These are phyloP conservation scores for Chromis chromis DNA, from an alignment of 2,797 vertebrate genomes.

Conservation along the genomic window DNA sequence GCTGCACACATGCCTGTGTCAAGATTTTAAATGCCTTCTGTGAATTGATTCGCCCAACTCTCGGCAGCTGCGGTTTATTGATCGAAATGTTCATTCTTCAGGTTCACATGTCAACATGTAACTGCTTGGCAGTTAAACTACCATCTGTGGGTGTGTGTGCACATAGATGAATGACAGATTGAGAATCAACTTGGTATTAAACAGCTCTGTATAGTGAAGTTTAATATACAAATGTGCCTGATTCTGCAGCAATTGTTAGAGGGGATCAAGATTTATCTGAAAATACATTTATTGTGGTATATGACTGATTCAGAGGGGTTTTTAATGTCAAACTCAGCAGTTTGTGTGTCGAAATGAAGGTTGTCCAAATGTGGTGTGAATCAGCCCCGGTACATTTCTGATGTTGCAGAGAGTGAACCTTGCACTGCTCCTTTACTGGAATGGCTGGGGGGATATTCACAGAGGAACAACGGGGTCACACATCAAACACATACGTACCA, in stretches of 20 bases:
- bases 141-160: too few species aligned
- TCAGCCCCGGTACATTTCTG: conserved; percentile 5
- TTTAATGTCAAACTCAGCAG: neutral
- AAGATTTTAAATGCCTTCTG: neutral
- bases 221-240: neutral
- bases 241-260: neutral
- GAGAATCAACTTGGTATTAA: too few species aligned
- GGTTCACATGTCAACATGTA: neutral
- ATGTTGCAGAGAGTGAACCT: conserved; percentile 11
- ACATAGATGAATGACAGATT: too few species aligned
- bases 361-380: conserved; percentile 18
- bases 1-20: neutral
- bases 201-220: too few species aligned
- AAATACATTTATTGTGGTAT: neutral
- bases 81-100: conserved; percentile 5
- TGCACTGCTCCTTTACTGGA: conserved; percentile 5
- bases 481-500: conserved; percentile 28
- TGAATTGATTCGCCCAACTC: neutral
- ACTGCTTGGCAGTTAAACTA: neutral
- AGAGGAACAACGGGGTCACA: conserved; percentile 28
- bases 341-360: neutral
- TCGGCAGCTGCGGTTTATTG: neutral
- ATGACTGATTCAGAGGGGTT: neutral
- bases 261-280: neutral
- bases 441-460: conserved; percentile 4